phyloP scores from a whole-genome alignment of 1,140 invertebrate genomes.

The Diabrotica virgifera region DNA sequence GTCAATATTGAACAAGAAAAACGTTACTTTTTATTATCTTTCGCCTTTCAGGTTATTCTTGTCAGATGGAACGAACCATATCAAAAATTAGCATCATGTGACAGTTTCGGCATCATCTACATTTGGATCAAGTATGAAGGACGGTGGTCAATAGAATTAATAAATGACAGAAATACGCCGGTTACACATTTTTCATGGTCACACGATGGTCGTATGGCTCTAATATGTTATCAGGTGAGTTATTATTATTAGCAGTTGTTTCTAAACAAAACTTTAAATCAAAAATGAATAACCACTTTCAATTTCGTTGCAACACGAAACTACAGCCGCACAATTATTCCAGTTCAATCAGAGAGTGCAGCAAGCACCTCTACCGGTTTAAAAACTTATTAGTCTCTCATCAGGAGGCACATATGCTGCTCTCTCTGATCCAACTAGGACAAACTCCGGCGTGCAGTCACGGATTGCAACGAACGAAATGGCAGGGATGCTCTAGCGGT shows the following conservation, averaged over 20 bases:
- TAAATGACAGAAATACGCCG: slow-evolving; percentile 95
- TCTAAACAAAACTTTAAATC: neutral
- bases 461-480: too few species aligned
- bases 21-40: neutral
- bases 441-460: too few species aligned
- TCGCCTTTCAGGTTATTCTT: slow-evolving; percentile 74
- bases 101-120: slow-evolving; percentile 96
- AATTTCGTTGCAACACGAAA: too few species aligned
- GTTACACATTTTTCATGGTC: slow-evolving; percentile 98
- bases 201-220: slow-evolving; percentile 95
- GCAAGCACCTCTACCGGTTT: too few species aligned
- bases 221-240: slow-evolving; percentile 91
- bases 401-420: too few species aligned
- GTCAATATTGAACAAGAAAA: neutral
- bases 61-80: slow-evolving; percentile 99
- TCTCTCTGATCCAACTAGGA: too few species aligned
- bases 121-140: slow-evolving; percentile 99
- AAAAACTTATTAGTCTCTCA: too few species aligned
- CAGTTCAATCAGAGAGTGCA: too few species aligned
- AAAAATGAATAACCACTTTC: too few species aligned
- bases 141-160: slow-evolving; percentile 97
- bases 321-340: too few species aligned
- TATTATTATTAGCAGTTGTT: neutral
- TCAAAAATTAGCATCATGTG: slow-evolving; percentile 96
- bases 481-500: too few species aligned